Evolutionary conservation across 2,113 vertebrate genomes (phyloP), one percentile per base, ranked within the genome.

Genomic region (Mugil cephalus): DNA sequence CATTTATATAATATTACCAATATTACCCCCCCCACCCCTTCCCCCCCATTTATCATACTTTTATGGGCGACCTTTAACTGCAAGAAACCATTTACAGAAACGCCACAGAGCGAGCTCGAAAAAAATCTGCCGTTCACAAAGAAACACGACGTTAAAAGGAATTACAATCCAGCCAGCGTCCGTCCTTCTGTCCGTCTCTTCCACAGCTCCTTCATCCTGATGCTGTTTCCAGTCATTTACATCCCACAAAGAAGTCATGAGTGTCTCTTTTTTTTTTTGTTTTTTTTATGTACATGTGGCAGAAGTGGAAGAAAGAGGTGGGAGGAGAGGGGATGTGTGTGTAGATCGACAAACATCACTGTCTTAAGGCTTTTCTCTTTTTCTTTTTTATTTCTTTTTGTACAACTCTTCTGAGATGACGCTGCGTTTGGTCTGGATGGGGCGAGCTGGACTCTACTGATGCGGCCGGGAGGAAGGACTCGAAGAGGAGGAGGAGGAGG

Each of bases 331-430:
- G 14, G 10, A 9, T 43, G 42, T 62, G 77, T 59, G 77, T 75
- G 70, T 42, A 24, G 63, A 52, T 51, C 68, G 84, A 90, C 80
- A 91, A 89, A 91, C 84, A 74, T 89, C 77, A 86, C 87, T 90
- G 88, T 93, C 89, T 93, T 93, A 94, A 94, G 92, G 93, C 92
- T 88, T 89, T 82, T 88, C 76, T 80, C 69, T 79, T 64, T 69
- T 53, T 59, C 42, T 65, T 53, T 62, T 30, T 3, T 3, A 30
- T 30, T 67, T 35, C 54, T 66, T 81, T 73, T 77, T 76, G n/a
- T n/a, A 65, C 66, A 80, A 74, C 67, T 89, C 80, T 62, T 82
- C 65, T 36, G 68, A 73, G 66, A 86, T 8, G 74, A 80, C 35
- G 84, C 67, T 68, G 58, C 47, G 77, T 88, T 71, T 60, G 69